phyloP scores from a whole-genome alignment of 2,113 vertebrate species.

The Syngnathus floridae region DNA sequence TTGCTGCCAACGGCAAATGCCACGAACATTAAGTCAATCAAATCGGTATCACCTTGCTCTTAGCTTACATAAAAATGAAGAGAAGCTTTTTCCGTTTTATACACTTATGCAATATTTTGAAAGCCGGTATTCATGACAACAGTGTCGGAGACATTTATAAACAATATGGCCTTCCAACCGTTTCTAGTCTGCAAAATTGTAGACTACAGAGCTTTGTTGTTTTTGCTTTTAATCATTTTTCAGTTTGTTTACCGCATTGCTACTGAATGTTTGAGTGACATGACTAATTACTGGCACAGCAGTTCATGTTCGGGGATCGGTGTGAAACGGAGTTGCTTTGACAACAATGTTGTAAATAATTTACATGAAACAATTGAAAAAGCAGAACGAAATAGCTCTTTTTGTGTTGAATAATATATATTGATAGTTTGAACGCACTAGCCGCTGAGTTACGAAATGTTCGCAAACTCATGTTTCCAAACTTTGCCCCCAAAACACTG shows the following conservation, averaged over 20 bases:
- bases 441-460: no score
- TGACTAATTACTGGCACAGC: neutral
- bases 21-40: conserved; percentile 61
- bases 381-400: neutral
- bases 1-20: conserved; percentile 50
- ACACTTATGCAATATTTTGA: neutral
- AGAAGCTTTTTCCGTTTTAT: neutral
- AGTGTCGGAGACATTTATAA: neutral
- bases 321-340: neutral
- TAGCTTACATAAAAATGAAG: conserved; percentile 41
- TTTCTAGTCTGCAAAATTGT: neutral
- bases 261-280: neutral
- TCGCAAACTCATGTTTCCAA: neutral
- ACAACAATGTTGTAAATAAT: neutral
- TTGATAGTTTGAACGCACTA: no score
- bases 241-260: neutral
- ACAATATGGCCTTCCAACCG: neutral
- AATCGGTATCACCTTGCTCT: conserved; percentile 32
- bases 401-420: no score
- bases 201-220: neutral
- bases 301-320: neutral
- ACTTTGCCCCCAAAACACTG: conserved; percentile 9
- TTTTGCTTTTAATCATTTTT: neutral
- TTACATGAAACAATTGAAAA: neutral
- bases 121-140: neutral